Evolutionary conservation across 2,888 invertebrate genomes (phyloP).

Genomic region (Ichneumon xanthorius): DNA sequence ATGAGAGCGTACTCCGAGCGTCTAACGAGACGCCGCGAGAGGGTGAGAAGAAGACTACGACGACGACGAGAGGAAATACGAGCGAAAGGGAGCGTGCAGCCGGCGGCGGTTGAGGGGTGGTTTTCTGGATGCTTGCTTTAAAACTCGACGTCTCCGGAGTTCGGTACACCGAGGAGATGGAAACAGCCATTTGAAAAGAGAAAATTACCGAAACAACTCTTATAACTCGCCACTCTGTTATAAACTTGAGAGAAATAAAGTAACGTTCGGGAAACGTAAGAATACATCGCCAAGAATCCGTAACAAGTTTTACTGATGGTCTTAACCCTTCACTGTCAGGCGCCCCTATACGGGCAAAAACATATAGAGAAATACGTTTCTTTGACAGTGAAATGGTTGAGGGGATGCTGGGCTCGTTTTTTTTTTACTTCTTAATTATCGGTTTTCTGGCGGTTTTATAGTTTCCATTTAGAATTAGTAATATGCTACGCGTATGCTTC

Average conservation of each 20-base stretch:
- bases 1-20: conserved; percentile 66
- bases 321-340: too few species aligned
- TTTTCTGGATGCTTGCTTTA: conserved; percentile 16
- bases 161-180: neutral
- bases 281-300: too few species aligned
- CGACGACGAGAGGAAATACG: conserved; percentile 7
- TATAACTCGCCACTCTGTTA: neutral
- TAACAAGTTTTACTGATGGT: neutral
- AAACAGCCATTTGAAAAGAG: conserved; percentile 31
- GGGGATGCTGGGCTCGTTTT: too few species aligned
- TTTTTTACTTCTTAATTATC: too few species aligned
- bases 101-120: neutral
- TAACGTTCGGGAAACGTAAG: neutral
- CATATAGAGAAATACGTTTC: too few species aligned
- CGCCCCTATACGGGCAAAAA: too few species aligned
- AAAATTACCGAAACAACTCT: conserved; percentile 48
- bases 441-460: too few species aligned
- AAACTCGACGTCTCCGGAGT: neutral
- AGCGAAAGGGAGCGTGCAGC: conserved; percentile 13
- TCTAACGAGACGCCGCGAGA: conserved; percentile 68
- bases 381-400: too few species aligned
- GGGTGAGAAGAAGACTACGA: conserved; percentile 21
- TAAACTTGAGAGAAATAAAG: neutral
- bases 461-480: too few species aligned
- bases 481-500: too few species aligned